A percentile compares a stretch with the other conserved stretches of the same genome.
These are phyloP conservation scores for Oplegnathus fasciatus DNA, from an alignment of 2,113 vertebrate species.

Conservation along the genomic window DNA sequence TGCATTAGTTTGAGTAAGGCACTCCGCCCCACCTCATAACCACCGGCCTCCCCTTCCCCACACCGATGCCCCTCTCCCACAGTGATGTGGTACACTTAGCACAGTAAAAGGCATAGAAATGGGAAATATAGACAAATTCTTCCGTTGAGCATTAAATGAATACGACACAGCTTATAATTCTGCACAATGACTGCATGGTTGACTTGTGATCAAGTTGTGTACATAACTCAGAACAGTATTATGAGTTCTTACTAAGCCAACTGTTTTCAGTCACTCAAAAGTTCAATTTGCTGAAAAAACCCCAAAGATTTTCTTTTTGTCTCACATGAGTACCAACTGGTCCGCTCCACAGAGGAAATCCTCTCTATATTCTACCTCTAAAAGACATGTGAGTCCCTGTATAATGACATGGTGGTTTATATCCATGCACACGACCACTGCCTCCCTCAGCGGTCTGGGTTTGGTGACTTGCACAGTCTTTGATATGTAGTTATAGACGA, in stretches of 20 bases:
- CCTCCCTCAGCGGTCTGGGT: constrained; percentile 50
- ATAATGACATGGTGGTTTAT: constrained; percentile 60
- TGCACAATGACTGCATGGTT: constrained; percentile 71
- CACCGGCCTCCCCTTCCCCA: constrained; percentile 55
- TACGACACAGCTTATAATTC: constrained; percentile 68
- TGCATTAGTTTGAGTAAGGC: constrained; percentile 83
- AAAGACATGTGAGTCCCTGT: constrained; percentile 66
- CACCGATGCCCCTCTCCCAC: constrained; percentile 81
- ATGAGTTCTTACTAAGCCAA: constrained; percentile 72
- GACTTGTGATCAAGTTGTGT: constrained; percentile 56
- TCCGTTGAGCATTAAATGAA: constrained; percentile 71
- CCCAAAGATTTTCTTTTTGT: constrained; percentile 15
- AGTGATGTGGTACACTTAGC: constrained; percentile 86
- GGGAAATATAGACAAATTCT: constrained; percentile 69
- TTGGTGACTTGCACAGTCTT: constrained; percentile 69
- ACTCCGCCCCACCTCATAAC: constrained; percentile 79
- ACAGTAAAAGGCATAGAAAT: constrained; percentile 85
- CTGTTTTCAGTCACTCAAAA: constrained; percentile 61
- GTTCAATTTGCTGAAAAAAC: constrained; percentile 34
- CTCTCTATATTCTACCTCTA: constrained; percentile 52
- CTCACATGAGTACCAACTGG: constrained; percentile 28
- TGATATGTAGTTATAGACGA: constrained; percentile 82
- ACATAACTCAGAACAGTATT: constrained; percentile 58
- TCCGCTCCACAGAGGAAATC: constrained; percentile 56
- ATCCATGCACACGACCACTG: constrained; percentile 69